phyloP scores from a whole-genome alignment of 2,113 vertebrate genomes.

The Nerophis ophidion region DNA sequence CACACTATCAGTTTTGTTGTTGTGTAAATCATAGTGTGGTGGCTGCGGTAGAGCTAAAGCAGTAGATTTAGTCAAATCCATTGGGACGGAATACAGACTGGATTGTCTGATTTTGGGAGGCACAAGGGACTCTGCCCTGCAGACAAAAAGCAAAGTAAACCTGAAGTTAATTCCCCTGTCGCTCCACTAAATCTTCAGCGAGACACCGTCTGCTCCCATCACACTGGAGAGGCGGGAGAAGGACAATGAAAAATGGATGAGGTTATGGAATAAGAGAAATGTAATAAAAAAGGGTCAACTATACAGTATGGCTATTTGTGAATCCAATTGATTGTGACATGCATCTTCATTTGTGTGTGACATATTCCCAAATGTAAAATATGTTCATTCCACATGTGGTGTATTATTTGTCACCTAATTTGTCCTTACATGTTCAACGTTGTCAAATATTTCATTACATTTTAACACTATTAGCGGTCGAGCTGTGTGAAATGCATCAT shows the following conservation, averaged over 20 bases:
- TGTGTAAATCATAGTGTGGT: not conserved
- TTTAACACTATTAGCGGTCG: too few relatives aligned
- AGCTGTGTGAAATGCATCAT: too few relatives aligned
- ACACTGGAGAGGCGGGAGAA: constrained; percentile 5
- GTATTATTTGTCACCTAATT: too few relatives aligned
- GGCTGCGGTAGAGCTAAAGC: constrained; percentile 2
- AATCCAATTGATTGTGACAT: too few relatives aligned
- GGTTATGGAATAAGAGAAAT: not conserved
- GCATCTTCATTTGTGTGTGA: too few relatives aligned
- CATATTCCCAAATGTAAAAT: too few relatives aligned
- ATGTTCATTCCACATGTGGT: too few relatives aligned
- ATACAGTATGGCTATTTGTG: too few relatives aligned
- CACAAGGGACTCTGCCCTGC: constrained; percentile 22
- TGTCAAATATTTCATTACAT: too few relatives aligned
- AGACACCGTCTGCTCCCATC: constrained; percentile 23
- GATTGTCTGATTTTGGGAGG: constrained; percentile 15
- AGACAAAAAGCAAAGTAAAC: constrained; percentile 34
- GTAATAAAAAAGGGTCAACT: too few relatives aligned
- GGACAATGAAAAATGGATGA: not conserved
- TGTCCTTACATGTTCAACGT: too few relatives aligned
- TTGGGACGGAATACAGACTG: constrained; percentile 21
- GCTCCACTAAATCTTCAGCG: constrained; percentile 36
- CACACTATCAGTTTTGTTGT: not conserved
- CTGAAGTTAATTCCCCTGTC: constrained; percentile 43
- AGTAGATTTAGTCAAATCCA: constrained; percentile 17